Base-by-base conservation (phyloP, 2,888 invertebrate species). In the Neria commutata region DNA sequence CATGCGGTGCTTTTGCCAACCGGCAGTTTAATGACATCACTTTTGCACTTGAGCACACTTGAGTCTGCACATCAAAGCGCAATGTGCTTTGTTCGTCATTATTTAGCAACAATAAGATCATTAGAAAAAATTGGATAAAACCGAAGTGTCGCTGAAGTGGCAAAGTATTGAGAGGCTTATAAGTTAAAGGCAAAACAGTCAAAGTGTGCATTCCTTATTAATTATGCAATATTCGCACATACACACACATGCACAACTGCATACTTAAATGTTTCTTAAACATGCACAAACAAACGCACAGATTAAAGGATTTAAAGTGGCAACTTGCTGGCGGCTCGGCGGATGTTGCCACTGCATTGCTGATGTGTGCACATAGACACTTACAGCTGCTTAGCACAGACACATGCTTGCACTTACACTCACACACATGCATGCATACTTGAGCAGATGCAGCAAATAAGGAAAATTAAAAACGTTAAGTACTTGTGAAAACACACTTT, bases 391-490 rank as follows among this genome's bases (percentile, higher is more conserved):
- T n/a, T n/a, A 6, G 34, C 16, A 51, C 8, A 34, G 21, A 21
- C 34, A 51, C 51, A 34, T n/a, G n/a, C n/a, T n/a, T n/a, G n/a
- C n/a, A n/a, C n/a, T n/a, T n/a, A n/a, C n/a, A n/a, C n/a, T n/a
- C 19, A 51, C 19, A 5, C 14, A 51, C 16, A 34, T 23, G 11
- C 29, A 21, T 21, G 5, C 16, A 34, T 17, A 10, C 17, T 21
- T 29, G 6, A 10, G 23, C 24, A 19, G 17, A 53, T 21, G 21
- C 23, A 24, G 53, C 26, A 45, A 19, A 54, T 26, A 45, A 54
- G 45, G 21, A 40, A 40, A 34, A 54, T 54, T 40, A 54, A 40
- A 45, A 54, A 45, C 45, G 42, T 54, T n/a, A 45, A 54, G 53
- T 26, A 45, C 40, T 26, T 42, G 29, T 26, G 29, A 21, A 16